Percentiles rank a stretch among this genome's conserved stretches.
Conservation (phyloP, 1,140 invertebrate genomes). For the Calliphora vicina region DNA sequence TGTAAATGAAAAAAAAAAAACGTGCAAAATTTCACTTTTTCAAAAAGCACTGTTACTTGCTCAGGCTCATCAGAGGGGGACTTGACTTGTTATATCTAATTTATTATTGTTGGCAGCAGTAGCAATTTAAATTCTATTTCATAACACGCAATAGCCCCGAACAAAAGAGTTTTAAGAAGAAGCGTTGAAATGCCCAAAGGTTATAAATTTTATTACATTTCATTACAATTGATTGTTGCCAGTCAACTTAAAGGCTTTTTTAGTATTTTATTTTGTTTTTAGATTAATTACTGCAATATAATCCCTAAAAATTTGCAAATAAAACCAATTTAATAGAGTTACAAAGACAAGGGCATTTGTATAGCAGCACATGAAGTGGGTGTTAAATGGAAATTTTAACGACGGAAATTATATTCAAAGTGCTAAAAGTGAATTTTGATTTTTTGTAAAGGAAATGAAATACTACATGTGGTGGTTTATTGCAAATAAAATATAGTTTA, state of each 20-base stretch:
- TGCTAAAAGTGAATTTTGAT: not conserved
- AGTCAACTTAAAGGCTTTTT: not conserved
- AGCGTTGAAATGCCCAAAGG: not conserved
- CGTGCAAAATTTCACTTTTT: constrained; percentile 13
- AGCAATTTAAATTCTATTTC: not conserved
- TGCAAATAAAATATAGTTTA: not conserved
- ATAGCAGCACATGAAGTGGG: not conserved
- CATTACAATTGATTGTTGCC: not conserved
- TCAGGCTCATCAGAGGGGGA: not conserved
- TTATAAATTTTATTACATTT: not conserved
- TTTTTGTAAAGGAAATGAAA: not conserved
- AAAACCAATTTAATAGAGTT: not conserved
- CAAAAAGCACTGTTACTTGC: too few species aligned
- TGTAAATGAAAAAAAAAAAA: not conserved
- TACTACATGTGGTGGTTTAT: not conserved
- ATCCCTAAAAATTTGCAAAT: not conserved
- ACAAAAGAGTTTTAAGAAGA: not conserved
- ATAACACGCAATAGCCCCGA: not conserved
- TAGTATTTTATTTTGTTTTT: not conserved
- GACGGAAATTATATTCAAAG: not conserved
- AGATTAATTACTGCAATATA: not conserved
- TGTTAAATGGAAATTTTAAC: not conserved
- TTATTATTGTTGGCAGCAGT: not conserved
- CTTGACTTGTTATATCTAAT: not conserved
- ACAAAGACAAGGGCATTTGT: too few species aligned